A percentile compares a stretch with the other conserved stretches of the same genome.
These are phyloP conservation scores for Typhlichthys subterraneus DNA, from an alignment of 2,797 vertebrate species.

Conservation along the genomic window DNA sequence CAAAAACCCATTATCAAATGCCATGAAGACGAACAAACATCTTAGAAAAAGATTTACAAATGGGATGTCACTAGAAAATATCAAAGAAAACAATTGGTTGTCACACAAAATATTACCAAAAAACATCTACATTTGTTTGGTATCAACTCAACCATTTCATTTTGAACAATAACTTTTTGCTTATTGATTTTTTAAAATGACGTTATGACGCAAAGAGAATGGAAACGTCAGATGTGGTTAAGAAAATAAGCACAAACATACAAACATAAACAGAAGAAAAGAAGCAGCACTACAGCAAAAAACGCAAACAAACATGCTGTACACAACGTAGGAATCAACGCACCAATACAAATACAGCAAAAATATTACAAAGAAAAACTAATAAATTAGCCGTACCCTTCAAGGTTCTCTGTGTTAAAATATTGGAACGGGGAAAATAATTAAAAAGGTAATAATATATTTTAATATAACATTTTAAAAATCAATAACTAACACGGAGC, in stretches of 20 bases:
- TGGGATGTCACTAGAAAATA: slow-evolving; percentile 99
- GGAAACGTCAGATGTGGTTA: slow-evolving; percentile 66
- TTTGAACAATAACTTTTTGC: slow-evolving; percentile 62
- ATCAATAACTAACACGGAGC: slow-evolving; percentile 75
- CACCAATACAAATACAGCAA: slow-evolving; percentile 80
- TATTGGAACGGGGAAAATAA: slow-evolving; percentile 46
- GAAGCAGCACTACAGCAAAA: slow-evolving; percentile 74
- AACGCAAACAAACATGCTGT: slow-evolving; percentile 77
- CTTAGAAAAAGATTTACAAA: slow-evolving; percentile 98
- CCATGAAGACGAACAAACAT: slow-evolving; percentile 89
- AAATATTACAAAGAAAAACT: slow-evolving; percentile 78
- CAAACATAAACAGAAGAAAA: slow-evolving; percentile 67
- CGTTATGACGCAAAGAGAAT: slow-evolving; percentile 72
- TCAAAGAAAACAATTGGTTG: slow-evolving; percentile 75
- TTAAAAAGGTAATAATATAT: slow-evolving; percentile 56
- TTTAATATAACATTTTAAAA: slow-evolving; percentile 49
- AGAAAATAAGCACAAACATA: slow-evolving; percentile 69
- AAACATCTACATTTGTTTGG: slow-evolving; percentile 79
- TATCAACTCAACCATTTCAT: slow-evolving; percentile 78
- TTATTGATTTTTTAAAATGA: slow-evolving; percentile 64
- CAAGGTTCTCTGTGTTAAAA: slow-evolving; percentile 65
- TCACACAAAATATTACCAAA: slow-evolving; percentile 85
- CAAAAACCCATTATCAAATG: slow-evolving; percentile 93
- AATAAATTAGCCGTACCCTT: slow-evolving; percentile 80
- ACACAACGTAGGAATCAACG: slow-evolving; percentile 77